Base-by-base conservation (phyloP, 2,113 vertebrate genomes). In the Lynx canadensis region DNA sequence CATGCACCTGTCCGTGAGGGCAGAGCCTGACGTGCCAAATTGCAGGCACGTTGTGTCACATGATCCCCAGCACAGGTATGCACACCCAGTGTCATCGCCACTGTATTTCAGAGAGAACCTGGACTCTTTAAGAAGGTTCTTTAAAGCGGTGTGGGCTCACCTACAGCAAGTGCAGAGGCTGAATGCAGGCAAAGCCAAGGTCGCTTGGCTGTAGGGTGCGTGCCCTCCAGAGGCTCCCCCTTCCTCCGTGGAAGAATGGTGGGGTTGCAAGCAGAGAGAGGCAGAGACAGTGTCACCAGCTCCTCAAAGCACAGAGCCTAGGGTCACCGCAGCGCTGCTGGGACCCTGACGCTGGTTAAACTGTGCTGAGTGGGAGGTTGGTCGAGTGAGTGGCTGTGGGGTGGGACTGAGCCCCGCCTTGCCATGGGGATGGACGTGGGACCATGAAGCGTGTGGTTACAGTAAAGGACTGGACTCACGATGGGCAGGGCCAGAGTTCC, bases 271-370 rank as follows among this genome's bases (percentile, higher is more conserved):
- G 3, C 4, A 1, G 4, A 21, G 60, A 33, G 4, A 4, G 14
- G 8, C 8, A 18, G 65, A 12, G 33, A 31, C 7, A 14, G 3
- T 65, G n/a, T 38, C 6, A 13, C 36, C 5, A 4, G 19, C 1
- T 29, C 36, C 50, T 18, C 25, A 3, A 29, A 5, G 31, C 5
- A 8, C 13, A n/a, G 16, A 15, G 27, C 52, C 45, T 15, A 1
- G 13, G 60, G 65, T 33, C 7, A 0, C 38, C 0, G 7, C 0
- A 1, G 36, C 3, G 0, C 21, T 7, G 13, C 5, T 0, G 0
- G 18, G 63, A 48, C 7, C 21, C 4, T 21, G 23, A 13, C 13
- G 18, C 1, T 1, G 4, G 41, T 18, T 41, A 10, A 16, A 16
- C 25, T 31, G 29, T 55, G 21, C 29, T 9, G 31, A 23, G 4